Evolutionary conservation across 2,797 vertebrate genomes (phyloP).

Genomic region (Peromyscus nudipes): DNA sequence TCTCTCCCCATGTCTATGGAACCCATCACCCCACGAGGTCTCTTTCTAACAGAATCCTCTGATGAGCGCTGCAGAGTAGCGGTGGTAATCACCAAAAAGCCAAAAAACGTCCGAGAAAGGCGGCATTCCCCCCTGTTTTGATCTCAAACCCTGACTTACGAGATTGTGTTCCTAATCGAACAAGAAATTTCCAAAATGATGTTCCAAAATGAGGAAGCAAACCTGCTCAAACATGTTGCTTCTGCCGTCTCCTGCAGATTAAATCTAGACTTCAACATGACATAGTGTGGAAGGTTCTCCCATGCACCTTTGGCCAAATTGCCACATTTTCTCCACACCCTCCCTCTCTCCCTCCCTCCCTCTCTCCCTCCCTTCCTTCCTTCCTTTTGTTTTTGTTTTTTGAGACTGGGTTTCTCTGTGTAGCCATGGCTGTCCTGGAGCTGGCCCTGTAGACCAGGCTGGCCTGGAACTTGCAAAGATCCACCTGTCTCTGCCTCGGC

Average conservation of each 20-base stretch:
- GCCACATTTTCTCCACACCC: not conserved
- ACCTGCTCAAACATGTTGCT: not conserved
- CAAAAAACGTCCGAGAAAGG: not conserved
- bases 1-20: not conserved
- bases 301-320: not conserved
- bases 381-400: not conserved
- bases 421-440: not conserved
- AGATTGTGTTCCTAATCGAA: not conserved
- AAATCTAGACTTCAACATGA: not conserved
- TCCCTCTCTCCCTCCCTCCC: too few species aligned
- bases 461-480: not conserved
- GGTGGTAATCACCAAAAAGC: not conserved
- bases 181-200: slow-evolving; percentile 33
- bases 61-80: not conserved
- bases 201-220: slow-evolving; percentile 1
- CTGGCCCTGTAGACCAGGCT: not conserved
- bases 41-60: not conserved
- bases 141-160: not conserved
- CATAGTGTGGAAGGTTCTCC: not conserved
- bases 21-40: not conserved
- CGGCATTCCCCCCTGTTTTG: not conserved
- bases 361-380: too few species aligned
- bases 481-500: not conserved
- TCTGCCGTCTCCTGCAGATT: not conserved
- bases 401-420: not conserved